phyloP scores from a whole-genome alignment of 2,888 invertebrate species.

The Cheilosia soror region DNA sequence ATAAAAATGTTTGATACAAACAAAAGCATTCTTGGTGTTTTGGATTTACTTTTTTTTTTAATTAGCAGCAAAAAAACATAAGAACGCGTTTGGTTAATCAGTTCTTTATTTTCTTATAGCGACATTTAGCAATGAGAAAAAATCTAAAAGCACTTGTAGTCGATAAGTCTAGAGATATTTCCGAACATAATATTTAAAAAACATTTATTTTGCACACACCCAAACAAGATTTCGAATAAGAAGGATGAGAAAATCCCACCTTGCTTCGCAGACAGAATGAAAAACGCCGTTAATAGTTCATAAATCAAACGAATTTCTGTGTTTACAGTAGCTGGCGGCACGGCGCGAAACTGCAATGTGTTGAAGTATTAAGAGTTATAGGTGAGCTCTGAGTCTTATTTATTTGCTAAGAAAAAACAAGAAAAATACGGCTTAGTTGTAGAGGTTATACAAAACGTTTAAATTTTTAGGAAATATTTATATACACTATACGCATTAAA shows the following conservation, averaged over 20 bases:
- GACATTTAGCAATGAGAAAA: too few species aligned
- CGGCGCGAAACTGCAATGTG: neutral
- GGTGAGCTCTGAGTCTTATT: neutral
- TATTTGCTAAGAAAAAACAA: neutral
- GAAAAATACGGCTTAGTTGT: neutral
- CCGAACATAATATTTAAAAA: too few species aligned
- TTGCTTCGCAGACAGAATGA: neutral
- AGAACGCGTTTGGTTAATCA: neutral
- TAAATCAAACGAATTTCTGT: neutral
- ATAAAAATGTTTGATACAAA: conserved; percentile 32
- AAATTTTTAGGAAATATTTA: neutral
- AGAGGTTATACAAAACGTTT: neutral
- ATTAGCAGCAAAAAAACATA: neutral
- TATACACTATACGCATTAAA: neutral
- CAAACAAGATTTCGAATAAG: too few species aligned
- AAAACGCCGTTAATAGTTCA: neutral
- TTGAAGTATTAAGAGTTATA: neutral
- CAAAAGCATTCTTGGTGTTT: neutral
- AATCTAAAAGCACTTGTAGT: too few species aligned
- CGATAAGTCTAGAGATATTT: too few species aligned
- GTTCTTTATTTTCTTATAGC: too few species aligned
- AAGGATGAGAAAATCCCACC: neutral
- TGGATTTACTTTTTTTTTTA: neutral
- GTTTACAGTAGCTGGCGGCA: neutral
- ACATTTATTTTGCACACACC: too few species aligned